Percentiles rank a stretch among this genome's conserved stretches.
Conservation (phyloP, 2,113 vertebrate species). For the Platycercus adscitus region DNA sequence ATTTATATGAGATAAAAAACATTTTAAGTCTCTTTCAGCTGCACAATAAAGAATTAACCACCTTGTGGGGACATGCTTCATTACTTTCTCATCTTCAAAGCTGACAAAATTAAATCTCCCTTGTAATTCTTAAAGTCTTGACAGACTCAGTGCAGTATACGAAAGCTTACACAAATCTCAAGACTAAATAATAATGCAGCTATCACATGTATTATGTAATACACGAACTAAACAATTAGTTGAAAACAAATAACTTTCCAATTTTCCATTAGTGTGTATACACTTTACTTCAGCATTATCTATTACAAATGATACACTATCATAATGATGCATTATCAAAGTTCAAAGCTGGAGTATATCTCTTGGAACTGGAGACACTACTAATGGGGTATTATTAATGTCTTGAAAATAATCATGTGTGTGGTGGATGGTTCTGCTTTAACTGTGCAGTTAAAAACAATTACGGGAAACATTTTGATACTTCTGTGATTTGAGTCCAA, state of each 20-base stretch:
- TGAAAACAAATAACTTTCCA: not conserved
- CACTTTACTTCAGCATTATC: not conserved
- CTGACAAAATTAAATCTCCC: conserved; percentile 13
- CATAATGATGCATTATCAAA: not conserved
- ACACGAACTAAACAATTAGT: not conserved
- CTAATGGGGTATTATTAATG: not conserved
- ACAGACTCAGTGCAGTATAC: not conserved
- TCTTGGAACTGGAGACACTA: not conserved
- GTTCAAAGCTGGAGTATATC: not conserved
- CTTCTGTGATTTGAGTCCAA: not conserved
- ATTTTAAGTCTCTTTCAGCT: not conserved
- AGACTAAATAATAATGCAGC: not conserved
- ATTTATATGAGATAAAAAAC: not conserved
- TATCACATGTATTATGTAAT: not conserved
- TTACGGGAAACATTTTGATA: not conserved
- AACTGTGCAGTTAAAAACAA: not conserved
- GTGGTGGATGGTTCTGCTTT: not conserved
- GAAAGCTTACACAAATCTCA: not conserved
- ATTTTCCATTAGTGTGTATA: not conserved
- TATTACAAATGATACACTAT: not conserved
- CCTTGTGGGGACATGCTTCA: not conserved
- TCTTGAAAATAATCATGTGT: not conserved
- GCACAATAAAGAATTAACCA: not conserved
- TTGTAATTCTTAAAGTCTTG: conserved; percentile 2
- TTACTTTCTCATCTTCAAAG: conserved; percentile 34